Evolutionary conservation across 2,797 vertebrate species (phyloP), one percentile per base, ranked within the genome.

Genomic region (Fistularia commersonii): DNA sequence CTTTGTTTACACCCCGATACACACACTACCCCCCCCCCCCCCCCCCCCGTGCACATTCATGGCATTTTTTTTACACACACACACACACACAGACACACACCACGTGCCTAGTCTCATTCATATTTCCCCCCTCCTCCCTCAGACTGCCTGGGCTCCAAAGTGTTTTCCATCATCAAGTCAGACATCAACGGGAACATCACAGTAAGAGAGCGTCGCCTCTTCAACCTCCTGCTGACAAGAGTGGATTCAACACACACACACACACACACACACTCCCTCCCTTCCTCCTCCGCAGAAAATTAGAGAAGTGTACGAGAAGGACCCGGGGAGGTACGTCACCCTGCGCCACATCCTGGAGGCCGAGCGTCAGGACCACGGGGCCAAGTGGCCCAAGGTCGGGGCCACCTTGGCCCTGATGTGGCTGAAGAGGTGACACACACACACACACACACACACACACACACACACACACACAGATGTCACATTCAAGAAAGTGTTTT

Each of bases 341-440:
- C 87, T 99, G 51, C 91, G 94, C 84, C 89, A 93, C 76, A 96
- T 98, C 33, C 72, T 99, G 72, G 91, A 92, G 69, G 90, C 66
- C 1, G 96, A 99, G 81, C 93, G 92, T 54, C 92, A 92, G 42
- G 84, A 83, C 61, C 55, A 95, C 0, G 89, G 89, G 8, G 66
- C 88, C 0, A 86, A 92, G 0, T 98, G 97, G 96, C 96, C 96
- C 1, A 96, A 93, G 85, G 92, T 87, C 0, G 96, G 96, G 0
- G 97, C 94, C 0, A 98, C 96, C 0, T 71, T 98, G 47, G 95
- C 95, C 0, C 84, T 98, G 44, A 95, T 98, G 95, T 99, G 97
- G 97, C 84, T 99, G 48, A 99, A 98, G 80, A 95, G 97, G 97
- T 98, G 85, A 90, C n/a, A 31, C 6, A 4, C 2, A 34, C 11